These are phyloP conservation scores for Tachycineta bicolor DNA, from an alignment of 2,113 vertebrate species.

Conservation along the genomic window DNA sequence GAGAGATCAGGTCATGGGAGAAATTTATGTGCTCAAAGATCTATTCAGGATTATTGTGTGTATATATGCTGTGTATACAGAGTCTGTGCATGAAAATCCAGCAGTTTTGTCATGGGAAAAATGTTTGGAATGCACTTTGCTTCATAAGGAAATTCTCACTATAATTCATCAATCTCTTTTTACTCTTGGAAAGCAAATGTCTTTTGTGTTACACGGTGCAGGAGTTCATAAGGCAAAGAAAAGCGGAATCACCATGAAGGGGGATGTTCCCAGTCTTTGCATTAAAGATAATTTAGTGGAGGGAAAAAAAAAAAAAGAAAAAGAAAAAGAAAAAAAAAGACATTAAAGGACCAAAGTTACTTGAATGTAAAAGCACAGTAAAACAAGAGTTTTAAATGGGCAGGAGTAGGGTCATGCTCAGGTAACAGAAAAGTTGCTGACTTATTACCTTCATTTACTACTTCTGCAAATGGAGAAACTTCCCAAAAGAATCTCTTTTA, in stretches of 20 bases:
- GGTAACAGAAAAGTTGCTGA: background rate
- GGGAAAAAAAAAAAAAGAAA: background rate
- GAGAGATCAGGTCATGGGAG: background rate
- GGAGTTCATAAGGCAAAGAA: slow-evolving; percentile 20
- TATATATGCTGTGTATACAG: background rate
- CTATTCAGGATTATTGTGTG: background rate
- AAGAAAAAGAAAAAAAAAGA: background rate
- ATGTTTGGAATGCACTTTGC: slow-evolving; percentile 41
- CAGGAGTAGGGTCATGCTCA: background rate
- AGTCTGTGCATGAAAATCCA: background rate
- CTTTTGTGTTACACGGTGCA: background rate
- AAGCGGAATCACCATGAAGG: background rate
- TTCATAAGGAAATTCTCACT: background rate
- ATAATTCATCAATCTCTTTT: background rate
- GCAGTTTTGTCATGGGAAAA: slow-evolving; percentile 59
- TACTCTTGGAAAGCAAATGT: background rate
- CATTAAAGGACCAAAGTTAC: background rate
- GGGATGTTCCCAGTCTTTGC: background rate
- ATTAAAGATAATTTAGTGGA: background rate
- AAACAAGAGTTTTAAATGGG: background rate
- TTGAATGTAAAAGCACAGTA: background rate
- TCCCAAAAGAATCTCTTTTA: accelerated
- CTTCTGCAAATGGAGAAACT: background rate
- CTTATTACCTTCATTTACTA: background rate
- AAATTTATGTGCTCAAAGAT: background rate